These are phyloP conservation scores for Drosophila differens DNA, from an alignment of 2,888 invertebrate genomes.

Conservation along the genomic window DNA sequence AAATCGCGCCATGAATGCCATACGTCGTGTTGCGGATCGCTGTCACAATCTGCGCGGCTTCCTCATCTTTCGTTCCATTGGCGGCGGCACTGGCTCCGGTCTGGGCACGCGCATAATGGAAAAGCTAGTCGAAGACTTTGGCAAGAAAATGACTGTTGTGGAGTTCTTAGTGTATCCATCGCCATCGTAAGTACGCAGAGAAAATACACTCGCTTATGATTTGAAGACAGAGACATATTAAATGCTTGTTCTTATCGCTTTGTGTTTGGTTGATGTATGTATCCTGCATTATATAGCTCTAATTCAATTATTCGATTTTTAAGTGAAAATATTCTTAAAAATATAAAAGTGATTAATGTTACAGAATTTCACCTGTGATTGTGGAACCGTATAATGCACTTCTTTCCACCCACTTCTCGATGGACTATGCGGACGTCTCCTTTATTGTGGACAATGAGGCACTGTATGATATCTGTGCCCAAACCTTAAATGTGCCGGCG, in stretches of 20 bases:
- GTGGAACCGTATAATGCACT: constrained; percentile 92
- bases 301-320: background rate
- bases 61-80: constrained; percentile 89
- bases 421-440: constrained; percentile 89
- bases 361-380: constrained; percentile 89
- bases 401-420: constrained; percentile 89
- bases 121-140: constrained; percentile 87
- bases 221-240: no score
- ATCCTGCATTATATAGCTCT: background rate
- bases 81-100: constrained; percentile 92
- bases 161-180: constrained; percentile 94
- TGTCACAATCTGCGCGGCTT: constrained; percentile 89
- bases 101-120: constrained; percentile 90
- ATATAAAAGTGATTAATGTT: background rate
- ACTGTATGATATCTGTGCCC: constrained; percentile 90
- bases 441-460: constrained; percentile 92
- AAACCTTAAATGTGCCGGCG: constrained; percentile 90
- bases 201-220: background rate
- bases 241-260: no score
- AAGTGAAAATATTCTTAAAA: background rate
- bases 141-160: constrained; percentile 87
- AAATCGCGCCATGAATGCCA: constrained; percentile 90
- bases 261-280: background rate
- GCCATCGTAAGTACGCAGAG: constrained; percentile 86
- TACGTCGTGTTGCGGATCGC: constrained; percentile 88